Base-by-base conservation (phyloP, 2,797 vertebrate genomes). In the Pangasius djambal region DNA sequence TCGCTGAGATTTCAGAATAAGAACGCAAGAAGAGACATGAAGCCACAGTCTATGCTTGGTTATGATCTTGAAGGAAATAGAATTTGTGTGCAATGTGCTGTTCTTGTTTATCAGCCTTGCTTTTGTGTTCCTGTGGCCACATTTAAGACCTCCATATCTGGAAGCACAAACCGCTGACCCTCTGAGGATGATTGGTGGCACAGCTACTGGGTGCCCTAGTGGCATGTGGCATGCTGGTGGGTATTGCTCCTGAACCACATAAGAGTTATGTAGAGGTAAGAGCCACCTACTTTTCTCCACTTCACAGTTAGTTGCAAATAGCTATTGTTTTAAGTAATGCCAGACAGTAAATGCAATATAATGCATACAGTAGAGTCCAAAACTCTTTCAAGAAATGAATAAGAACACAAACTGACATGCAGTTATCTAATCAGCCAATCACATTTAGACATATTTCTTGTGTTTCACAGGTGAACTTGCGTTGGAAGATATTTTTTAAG, bases 31-130 rank as follows among this genome's bases (percentile, higher is more conserved):
- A 28, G 34, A 34, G 31, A 10, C 50, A 90, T 89, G 88, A 85
- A 72, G 52, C 40, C 40, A 22, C 8, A 63, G 31, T 89, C 90
- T 78, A 78, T 55, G 7, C 70, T 89, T 63, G 44, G 52, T 6
- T 55, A 72, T 88, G 70, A 88, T 87, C 31, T 82, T 87, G 34
- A 91, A 83, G 57, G 90, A 91, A 50, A 7, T 89, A 61, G 84
- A 92, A 59, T 92, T 93, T 75, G 25, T 89, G 25, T 90, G 91
- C 44, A 89, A 28, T 75, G 37, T 28, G 9, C 22, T 48, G 72
- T 91, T 92, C 55, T 67, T 93, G 1, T 92, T 93, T 37, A 57
- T 87, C 13, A 87, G 92, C 50, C 65, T 94, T 81, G 88, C 89
- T 16, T 91, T 91, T 6, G 55, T 88, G 31, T 40, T 88, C 13